A percentile compares a stretch with the other conserved stretches of the same genome.
phyloP scores from a whole-genome alignment of 2,797 vertebrate genomes.

The Salarias fasciatus region DNA sequence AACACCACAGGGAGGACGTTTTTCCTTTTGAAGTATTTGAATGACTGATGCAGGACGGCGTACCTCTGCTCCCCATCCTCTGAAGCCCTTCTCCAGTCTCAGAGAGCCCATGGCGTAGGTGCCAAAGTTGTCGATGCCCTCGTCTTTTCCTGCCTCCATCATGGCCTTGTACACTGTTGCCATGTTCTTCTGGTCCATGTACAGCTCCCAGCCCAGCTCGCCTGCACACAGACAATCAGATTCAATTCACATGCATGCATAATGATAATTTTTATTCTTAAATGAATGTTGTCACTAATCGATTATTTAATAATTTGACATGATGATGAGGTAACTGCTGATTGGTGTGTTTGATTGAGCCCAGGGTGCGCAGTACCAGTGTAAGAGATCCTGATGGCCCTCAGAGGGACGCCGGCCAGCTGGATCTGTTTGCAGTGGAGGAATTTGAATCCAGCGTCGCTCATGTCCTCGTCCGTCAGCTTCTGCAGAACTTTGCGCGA shows the following conservation, averaged over 20 bases:
- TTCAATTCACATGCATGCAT: no score
- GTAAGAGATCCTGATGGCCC: conserved; percentile 95
- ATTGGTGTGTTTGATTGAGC: no score
- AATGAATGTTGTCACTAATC: no score
- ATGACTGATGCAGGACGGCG: neutral
- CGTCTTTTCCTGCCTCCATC: conserved; percentile 91
- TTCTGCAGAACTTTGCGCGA: conserved; percentile 93
- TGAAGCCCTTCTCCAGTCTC: conserved; percentile 95
- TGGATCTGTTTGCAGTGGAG: conserved; percentile 89
- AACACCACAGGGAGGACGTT: no score
- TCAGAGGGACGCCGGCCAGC: conserved; percentile 82
- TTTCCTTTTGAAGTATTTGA: no score
- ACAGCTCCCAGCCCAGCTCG: conserved; percentile 97
- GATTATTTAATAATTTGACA: no score
- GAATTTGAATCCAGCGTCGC: conserved; percentile 88
- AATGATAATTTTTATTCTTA: no score
- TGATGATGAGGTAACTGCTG: no score
- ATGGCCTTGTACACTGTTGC: conserved; percentile 84
- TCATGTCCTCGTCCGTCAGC: conserved; percentile 89
- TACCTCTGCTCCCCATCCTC: conserved; percentile 98
- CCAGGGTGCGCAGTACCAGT: conserved; percentile 81
- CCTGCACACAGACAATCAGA: conserved; percentile 81
- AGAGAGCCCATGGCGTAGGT: conserved; percentile 92
- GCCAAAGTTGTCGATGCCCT: conserved; percentile 94
- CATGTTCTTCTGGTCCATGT: conserved; percentile 88